These are phyloP conservation scores for Drosophila helvetica DNA, from an alignment of 2,888 invertebrate species.

Conservation along the genomic window DNA sequence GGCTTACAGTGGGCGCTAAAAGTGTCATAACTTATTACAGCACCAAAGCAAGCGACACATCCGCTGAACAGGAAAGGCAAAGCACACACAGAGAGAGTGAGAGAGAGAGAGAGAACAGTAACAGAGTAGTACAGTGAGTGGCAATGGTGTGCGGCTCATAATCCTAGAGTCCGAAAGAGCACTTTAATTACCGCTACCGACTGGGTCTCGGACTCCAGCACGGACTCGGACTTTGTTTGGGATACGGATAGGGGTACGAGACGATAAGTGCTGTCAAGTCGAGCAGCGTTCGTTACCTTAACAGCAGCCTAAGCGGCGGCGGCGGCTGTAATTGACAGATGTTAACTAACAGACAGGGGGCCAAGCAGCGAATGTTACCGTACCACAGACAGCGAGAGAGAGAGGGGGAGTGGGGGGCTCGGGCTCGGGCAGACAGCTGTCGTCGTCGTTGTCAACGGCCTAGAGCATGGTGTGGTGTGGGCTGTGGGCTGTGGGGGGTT, in stretches of 20 bases:
- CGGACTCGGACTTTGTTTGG: background rate
- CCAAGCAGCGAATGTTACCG: constrained; percentile 45
- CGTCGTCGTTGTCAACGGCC: constrained; percentile 72
- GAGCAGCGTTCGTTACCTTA: constrained; percentile 19
- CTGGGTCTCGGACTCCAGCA: constrained; percentile 11
- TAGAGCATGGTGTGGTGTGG: background rate
- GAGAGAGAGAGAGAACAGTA: background rate
- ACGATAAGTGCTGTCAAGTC: background rate
- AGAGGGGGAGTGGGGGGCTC: background rate
- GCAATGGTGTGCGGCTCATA: constrained; percentile 19
- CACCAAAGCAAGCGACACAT: constrained; percentile 57
- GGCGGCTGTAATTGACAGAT: constrained; percentile 71
- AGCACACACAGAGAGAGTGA: background rate
- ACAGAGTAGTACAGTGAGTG: constrained; percentile 56
- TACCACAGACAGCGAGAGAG: background rate
- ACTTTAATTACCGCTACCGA: constrained; percentile 68
- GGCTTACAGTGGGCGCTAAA: constrained; percentile 65
- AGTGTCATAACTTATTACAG: constrained; percentile 69
- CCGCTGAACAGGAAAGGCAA: constrained; percentile 42
- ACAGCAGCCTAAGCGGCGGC: constrained; percentile 33
- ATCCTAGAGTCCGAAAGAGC: constrained; percentile 54
- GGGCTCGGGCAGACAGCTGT: constrained; percentile 54
- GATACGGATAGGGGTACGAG: background rate
- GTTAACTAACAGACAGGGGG: constrained; percentile 66
- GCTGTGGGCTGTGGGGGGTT: background rate